Base-by-base conservation (phyloP, 2,888 invertebrate genomes). In the Thymelicus lineola region DNA sequence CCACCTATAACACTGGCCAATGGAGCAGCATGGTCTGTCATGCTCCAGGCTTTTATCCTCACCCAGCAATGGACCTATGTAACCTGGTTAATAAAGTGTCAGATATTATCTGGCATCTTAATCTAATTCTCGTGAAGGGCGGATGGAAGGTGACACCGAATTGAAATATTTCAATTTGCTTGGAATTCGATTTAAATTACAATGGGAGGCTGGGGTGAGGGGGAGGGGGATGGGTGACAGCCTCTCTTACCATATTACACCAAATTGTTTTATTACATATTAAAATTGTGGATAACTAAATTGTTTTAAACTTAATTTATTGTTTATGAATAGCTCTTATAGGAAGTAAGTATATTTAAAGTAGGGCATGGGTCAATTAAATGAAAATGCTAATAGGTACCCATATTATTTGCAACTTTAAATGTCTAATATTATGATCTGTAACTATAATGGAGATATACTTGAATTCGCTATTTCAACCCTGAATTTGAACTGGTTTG, bases 141-240 rank as follows among this genome's bases (percentile, higher is more conserved):
- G 74, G 79, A 81, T 82, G 84, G 86, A 88, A 89, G 89, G 88
- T 87, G 86, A 82, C 81, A 83, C 81, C 83, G 84, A 88, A 91
- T 91, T 90, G 91, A 91, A 91, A 92, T 91, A 93, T 93, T 93
- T 91, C 92, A 91, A 93, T 93, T 91, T 90, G 84, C 87, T 89
- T 89, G 88, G 91, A 91, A 92, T 91, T 90, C 91, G 84, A 92
- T 91, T 91, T 91, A 91, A 91, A 92, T 91, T 90, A 92, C 91
- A 93, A 92, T 91, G 90, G 88, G 88, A 79, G 79, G 76, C 72
- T 60, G 71, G 72, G 70, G 74, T 20, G 71, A 61, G 67, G 67
- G 72, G 38, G 14, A 71, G 66, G n/a, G 71, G 66, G 59, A 66
- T 71, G 72, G 68, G 50, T 68, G 60, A 35, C 55, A 55, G 17